A percentile compares a stretch with the other conserved stretches of the same genome.
Evolutionary conservation across 2,888 invertebrate species (phyloP).

Genomic region (Epinotia nisella): DNA sequence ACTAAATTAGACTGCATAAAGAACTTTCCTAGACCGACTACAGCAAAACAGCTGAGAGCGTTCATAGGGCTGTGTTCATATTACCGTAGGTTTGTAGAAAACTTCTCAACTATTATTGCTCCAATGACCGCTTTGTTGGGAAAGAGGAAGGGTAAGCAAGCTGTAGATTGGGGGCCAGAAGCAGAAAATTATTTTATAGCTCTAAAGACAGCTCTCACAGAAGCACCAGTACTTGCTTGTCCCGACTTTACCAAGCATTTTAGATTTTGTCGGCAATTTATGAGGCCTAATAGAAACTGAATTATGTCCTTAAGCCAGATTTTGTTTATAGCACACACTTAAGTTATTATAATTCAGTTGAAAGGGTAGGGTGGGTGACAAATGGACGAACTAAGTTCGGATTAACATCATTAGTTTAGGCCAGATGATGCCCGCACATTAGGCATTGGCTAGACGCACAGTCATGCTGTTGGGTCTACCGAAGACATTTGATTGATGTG

Average conservation of each 20-base stretch:
- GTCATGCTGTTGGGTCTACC: not conserved
- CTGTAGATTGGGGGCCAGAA: not conserved
- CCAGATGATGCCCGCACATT: constrained; percentile 26
- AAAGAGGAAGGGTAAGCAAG: not conserved
- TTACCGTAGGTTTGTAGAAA: constrained; percentile 20
- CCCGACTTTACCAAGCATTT: constrained; percentile 7
- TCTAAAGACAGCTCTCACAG: not conserved
- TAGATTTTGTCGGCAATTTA: not conserved
- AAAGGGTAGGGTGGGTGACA: constrained; percentile 23
- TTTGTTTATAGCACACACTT: not conserved
- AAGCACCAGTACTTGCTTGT: constrained; percentile 9
- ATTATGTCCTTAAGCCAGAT: not conserved
- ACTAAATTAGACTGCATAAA: constrained; percentile 5
- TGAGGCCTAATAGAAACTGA: not conserved
- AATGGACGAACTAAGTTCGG: constrained; percentile 11
- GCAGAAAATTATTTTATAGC: not conserved
- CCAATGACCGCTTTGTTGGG: constrained; percentile 3
- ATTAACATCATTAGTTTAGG: constrained; percentile 22
- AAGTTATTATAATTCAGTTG: constrained; percentile 17
- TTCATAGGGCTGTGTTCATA: constrained; percentile 22
- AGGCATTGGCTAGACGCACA: constrained; percentile 7
- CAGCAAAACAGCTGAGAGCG: not conserved
- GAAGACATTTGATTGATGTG: not conserved
- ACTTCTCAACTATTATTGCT: constrained; percentile 13
- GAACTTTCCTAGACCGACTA: not conserved